phyloP scores from a whole-genome alignment of 2,113 vertebrate species.

The Eurystomus gularis region DNA sequence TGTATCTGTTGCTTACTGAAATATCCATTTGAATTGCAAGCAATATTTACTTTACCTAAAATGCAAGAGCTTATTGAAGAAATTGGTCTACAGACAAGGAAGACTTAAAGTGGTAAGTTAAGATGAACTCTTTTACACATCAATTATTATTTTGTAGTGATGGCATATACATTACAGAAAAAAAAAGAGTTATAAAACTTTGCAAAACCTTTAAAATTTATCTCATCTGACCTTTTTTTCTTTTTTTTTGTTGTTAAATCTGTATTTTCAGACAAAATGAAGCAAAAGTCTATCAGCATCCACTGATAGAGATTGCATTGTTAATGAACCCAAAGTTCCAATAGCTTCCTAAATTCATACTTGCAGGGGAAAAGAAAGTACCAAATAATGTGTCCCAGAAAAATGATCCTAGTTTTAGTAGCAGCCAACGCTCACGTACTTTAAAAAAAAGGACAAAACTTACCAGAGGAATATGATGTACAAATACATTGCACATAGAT shows the following conservation, averaged over 20 bases:
- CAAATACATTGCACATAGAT: neutral
- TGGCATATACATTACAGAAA: neutral
- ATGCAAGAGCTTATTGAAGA: neutral
- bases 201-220: neutral
- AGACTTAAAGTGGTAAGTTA: neutral
- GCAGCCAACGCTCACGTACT: fast-evolving
- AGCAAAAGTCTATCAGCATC: neutral
- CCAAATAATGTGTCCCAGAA: neutral
- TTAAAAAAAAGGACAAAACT: neutral
- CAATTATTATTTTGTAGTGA: neutral
- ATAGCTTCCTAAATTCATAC: neutral
- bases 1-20: neutral
- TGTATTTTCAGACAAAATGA: neutral
- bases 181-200: neutral
- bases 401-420: neutral
- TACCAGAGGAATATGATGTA: neutral
- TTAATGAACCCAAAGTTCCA: neutral
- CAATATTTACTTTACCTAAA: neutral
- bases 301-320: neutral
- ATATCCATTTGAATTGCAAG: neutral
- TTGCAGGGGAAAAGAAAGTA: neutral
- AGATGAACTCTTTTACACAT: neutral
- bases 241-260: neutral
- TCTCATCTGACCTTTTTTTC: neutral
- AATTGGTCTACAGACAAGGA: neutral